Conservation (phyloP, 2,888 invertebrate species). For the Diaprepes abbreviatus region DNA sequence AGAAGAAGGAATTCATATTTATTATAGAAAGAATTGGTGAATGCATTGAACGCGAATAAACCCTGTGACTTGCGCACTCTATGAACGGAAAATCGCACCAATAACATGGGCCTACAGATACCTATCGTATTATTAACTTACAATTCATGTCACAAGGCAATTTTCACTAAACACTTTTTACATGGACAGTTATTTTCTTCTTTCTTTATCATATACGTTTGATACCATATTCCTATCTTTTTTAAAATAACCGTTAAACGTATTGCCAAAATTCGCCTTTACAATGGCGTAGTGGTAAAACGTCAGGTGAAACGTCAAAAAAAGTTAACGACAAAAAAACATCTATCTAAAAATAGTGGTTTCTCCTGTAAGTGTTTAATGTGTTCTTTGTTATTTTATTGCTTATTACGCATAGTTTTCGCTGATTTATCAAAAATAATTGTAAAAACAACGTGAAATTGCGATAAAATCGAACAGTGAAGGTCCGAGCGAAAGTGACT, state of each 20-base stretch:
- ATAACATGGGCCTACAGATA: too few species aligned
- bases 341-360: conserved; percentile 13
- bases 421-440: neutral
- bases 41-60: too few species aligned
- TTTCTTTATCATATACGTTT: neutral
- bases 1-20: too few species aligned
- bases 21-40: too few species aligned
- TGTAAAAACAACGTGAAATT: conserved; percentile 4
- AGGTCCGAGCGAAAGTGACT: conserved; percentile 47
- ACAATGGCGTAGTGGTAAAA: conserved; percentile 37
- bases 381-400: neutral
- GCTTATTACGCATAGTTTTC: neutral
- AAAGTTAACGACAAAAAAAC: conserved; percentile 21
- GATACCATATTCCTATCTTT: neutral
- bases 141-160: too few species aligned
- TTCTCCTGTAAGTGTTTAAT: conserved; percentile 20
- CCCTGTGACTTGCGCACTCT: too few species aligned
- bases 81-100: too few species aligned
- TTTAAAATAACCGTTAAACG: conserved; percentile 13
- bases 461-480: conserved; percentile 23
- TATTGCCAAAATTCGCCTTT: neutral
- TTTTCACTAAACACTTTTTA: too few species aligned
- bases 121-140: too few species aligned
- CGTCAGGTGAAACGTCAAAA: conserved; percentile 41
- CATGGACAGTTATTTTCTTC: neutral